phyloP scores from a whole-genome alignment of 2,888 invertebrate species.

The Capitulum mitella region DNA sequence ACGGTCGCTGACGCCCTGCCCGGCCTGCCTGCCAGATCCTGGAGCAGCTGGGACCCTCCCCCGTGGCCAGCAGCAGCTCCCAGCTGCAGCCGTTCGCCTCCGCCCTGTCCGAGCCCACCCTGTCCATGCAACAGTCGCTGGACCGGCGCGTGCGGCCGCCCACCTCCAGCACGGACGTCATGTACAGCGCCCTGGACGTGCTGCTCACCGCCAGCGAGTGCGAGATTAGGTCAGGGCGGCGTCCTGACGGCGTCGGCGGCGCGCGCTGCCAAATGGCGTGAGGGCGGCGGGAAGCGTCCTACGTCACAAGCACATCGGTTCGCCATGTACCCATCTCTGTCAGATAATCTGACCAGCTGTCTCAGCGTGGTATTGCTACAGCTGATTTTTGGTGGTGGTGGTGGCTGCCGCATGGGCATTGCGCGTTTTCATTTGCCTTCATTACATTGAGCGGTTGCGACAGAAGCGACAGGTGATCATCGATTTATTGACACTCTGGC shows the following conservation, averaged over 20 bases:
- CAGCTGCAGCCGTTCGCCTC: neutral
- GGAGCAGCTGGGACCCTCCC: neutral
- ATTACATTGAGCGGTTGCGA: no score
- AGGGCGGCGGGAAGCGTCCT: no score
- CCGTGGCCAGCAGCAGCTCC: neutral
- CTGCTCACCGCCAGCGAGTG: constrained; percentile 15
- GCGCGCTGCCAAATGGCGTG: no score
- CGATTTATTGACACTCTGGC: neutral
- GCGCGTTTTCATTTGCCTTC: no score
- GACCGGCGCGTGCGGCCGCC: neutral
- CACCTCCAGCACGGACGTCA: neutral
- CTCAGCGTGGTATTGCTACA: no score
- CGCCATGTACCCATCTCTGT: no score
- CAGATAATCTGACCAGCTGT: no score
- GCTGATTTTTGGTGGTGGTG: no score
- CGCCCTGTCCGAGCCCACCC: neutral
- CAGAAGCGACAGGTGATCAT: neutral
- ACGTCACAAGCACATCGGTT: no score
- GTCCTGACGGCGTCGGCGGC: no score
- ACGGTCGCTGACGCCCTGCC: neutral
- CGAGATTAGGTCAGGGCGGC: neutral
- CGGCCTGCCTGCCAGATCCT: neutral
- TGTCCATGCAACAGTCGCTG: constrained; percentile 1
- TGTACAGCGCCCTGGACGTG: neutral
- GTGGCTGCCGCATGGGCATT: no score